Evolutionary conservation across 2,113 vertebrate genomes (phyloP).

Genomic region (Tetrax tetrax): DNA sequence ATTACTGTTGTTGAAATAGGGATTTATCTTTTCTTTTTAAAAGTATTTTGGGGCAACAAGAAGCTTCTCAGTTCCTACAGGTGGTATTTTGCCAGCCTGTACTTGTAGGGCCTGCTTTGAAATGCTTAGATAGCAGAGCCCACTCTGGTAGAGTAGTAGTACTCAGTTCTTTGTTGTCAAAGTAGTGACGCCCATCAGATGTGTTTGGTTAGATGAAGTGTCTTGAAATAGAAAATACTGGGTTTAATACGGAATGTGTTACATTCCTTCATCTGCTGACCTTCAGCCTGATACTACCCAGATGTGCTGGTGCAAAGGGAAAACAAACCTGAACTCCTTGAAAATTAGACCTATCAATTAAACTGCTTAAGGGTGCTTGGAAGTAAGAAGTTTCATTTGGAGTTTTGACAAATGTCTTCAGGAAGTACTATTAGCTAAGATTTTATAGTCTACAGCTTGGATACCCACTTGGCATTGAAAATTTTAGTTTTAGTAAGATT

Average conservation of each 20-base stretch:
- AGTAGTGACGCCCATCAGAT: background rate
- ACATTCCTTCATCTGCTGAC: background rate
- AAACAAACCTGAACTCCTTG: background rate
- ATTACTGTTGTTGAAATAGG: background rate
- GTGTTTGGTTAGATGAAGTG: background rate
- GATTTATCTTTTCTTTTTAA: background rate
- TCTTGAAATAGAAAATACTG: background rate
- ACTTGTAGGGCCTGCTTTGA: background rate
- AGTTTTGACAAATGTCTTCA: background rate
- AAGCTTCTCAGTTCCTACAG: background rate
- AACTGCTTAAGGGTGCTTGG: background rate
- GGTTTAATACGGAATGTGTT: background rate
- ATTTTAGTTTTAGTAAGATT: background rate
- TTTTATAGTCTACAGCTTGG: background rate
- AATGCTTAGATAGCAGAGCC: background rate
- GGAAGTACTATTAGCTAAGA: background rate
- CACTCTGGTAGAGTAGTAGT: background rate
- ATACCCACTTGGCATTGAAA: background rate
- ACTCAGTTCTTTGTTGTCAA: background rate
- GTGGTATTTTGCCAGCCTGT: rapidly evolving
- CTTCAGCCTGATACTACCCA: background rate
- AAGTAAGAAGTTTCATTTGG: background rate
- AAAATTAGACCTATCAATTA: background rate
- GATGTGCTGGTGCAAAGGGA: background rate
- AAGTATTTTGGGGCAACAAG: background rate